Evolutionary conservation across 35 echinoderm and acorn worm genomes (phyloP).

Genomic region (Stichopus chloronotus): DNA sequence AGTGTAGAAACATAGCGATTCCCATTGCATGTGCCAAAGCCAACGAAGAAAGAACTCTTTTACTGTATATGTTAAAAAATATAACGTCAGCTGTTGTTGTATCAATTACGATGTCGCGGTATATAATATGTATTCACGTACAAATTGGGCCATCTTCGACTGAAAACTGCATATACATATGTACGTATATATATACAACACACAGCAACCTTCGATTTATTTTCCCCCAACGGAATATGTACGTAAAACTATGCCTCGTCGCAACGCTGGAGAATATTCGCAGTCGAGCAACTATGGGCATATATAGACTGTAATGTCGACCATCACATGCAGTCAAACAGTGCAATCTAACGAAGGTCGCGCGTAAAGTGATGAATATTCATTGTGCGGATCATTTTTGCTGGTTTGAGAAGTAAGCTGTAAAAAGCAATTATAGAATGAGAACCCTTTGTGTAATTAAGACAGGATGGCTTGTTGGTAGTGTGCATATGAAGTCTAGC

Average conservation of each 20-base stretch:
- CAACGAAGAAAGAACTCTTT: too few species aligned
- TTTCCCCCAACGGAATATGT: not conserved
- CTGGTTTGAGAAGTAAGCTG: conserved; percentile 62
- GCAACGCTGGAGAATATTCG: not conserved
- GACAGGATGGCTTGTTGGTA: conserved; percentile 53
- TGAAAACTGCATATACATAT: conserved; percentile 8
- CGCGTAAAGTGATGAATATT: conserved; percentile 30
- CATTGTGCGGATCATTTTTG: conserved; percentile 26
- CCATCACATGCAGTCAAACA: not conserved
- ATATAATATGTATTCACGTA: not conserved
- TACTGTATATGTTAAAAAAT: not conserved
- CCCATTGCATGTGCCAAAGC: too few species aligned
- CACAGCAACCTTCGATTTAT: too few species aligned
- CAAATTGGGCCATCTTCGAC: conserved; percentile 12
- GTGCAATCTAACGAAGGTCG: conserved; percentile 21
- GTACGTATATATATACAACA: not conserved
- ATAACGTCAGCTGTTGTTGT: not conserved
- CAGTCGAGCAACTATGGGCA: not conserved
- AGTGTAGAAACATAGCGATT: too few species aligned
- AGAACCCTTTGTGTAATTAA: conserved; percentile 60
- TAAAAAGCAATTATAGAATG: conserved; percentile 64
- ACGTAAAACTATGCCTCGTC: not conserved
- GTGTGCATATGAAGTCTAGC: conserved; percentile 1
- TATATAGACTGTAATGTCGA: not conserved
- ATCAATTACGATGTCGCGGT: not conserved